Base-by-base conservation (phyloP, 1,140 invertebrate genomes). In the Drosophila kanapiae region DNA sequence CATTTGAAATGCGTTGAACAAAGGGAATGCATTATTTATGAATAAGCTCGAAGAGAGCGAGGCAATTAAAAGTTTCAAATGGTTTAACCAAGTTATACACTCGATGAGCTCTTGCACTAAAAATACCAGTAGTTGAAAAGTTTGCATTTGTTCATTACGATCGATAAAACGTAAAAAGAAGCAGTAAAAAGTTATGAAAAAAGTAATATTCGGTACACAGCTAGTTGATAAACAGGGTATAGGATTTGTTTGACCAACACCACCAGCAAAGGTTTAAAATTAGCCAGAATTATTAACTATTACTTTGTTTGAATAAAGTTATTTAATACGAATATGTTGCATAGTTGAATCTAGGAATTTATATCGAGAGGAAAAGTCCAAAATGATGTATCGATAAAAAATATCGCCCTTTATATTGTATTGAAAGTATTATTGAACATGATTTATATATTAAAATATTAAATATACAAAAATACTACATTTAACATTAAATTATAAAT, bases 61-160 rank as follows among this genome's bases (percentile, higher is more conserved):
- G 23, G 38, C 68, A 71, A 68, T 71, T 68, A 56, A 70, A 70
- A 68, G 38, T 68, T 68, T 60, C 0, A 14, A 13, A n/a, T 31
- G 16, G 11, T 23, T 56, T 38, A 14, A 14, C 16, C 23, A 56
- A 56, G 33, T 23, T 16, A 13, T 5, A 23, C 3, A 47, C 1
- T 10, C 16, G 2, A 16, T 31, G 11, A 31, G 13, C 13, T 23
- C 8, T 27, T 10, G 13, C 13, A 23, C 48, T 51, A 38, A 64
- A 67, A 61, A 47, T 38, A 37, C 5, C 27, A 29, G 11, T 7
- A 35, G 23, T 31, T 48, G 0, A 7, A 37, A 64, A 42, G 43
- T 49, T 68, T 49, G 31, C 33, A 38, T 31, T 67, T 27, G 38
- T 16, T 27, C 23, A 4, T 11, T 47, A 49, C 6, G 23, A 68